Conservation (phyloP, 2,113 vertebrate species). For the Psittacus erithacus region DNA sequence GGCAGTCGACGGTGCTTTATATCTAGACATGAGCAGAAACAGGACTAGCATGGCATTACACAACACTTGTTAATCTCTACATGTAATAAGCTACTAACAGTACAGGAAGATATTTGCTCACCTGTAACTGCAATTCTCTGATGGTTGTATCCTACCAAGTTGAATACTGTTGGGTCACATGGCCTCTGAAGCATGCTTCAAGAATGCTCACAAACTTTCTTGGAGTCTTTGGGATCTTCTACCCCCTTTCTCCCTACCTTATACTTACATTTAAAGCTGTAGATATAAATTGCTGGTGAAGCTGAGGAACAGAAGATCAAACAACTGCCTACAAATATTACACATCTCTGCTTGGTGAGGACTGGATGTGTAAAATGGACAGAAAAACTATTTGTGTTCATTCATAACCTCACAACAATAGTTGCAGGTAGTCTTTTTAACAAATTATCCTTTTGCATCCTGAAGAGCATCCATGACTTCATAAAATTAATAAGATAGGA, state of each 20-base stretch:
- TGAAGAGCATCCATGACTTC: not conserved
- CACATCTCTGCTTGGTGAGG: not conserved
- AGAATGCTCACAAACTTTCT: not conserved
- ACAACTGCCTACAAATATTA: not conserved
- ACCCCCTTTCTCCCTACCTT: not conserved
- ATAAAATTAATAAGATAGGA: not conserved
- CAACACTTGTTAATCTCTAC: not conserved
- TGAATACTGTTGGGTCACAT: not conserved
- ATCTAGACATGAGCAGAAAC: conserved; percentile 77
- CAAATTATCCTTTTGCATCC: not conserved
- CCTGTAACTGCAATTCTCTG: not conserved
- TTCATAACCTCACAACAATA: not conserved
- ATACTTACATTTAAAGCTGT: not conserved
- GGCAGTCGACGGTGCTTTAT: conserved; percentile 95
- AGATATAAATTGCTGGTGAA: not conserved
- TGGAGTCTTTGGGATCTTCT: not conserved
- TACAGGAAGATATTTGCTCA: conserved; percentile 1
- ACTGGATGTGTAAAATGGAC: not conserved
- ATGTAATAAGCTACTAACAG: not conserved
- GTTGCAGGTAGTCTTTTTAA: not conserved
- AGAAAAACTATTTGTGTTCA: not conserved
- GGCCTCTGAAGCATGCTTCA: conserved; percentile 21
- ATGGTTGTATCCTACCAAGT: not conserved
- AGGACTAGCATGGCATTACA: not conserved
- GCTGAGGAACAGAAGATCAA: not conserved